These are phyloP conservation scores for Ophion ventricosus DNA, from an alignment of 2,888 invertebrate genomes.

Conservation along the genomic window DNA sequence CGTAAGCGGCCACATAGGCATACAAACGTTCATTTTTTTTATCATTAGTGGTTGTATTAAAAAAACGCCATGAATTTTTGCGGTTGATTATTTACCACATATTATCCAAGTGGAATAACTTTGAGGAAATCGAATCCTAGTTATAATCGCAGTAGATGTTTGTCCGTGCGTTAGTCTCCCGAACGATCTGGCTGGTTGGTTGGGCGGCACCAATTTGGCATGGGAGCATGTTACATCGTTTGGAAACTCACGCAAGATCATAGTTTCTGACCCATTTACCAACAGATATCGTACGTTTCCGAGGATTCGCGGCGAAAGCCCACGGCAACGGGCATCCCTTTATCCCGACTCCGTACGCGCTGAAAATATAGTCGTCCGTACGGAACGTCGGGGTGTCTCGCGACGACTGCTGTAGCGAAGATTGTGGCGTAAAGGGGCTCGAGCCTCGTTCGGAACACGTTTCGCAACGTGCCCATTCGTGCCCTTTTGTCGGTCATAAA, in stretches of 20 bases:
- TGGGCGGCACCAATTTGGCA: conserved; percentile 73
- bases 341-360: conserved; percentile 31
- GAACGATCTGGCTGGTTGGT: conserved; percentile 63
- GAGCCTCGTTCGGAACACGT: neutral
- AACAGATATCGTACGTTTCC: conserved; percentile 71
- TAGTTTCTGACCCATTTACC: conserved; percentile 82
- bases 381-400: conserved; percentile 12
- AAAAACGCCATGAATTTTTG: neutral
- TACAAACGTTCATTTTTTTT: too few relatives aligned
- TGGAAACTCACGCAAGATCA: conserved; percentile 75
- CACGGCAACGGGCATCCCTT: conserved; percentile 29
- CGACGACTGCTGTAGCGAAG: neutral
- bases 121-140: conserved; percentile 15
- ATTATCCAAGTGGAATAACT: conserved; percentile 1
- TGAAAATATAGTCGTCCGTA: conserved; percentile 38
- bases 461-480: neutral
- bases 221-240: conserved; percentile 76
- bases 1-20: too few relatives aligned
- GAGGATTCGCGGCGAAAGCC: conserved; percentile 38
- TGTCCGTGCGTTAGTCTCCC: conserved; percentile 29
- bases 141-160: conserved; percentile 41
- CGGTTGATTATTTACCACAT: neutral
- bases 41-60: neutral
- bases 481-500: conserved; percentile 25
- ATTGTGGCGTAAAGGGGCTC: neutral